Base-by-base conservation (phyloP, 2,113 vertebrate species). In the Neodon shergylaensis region DNA sequence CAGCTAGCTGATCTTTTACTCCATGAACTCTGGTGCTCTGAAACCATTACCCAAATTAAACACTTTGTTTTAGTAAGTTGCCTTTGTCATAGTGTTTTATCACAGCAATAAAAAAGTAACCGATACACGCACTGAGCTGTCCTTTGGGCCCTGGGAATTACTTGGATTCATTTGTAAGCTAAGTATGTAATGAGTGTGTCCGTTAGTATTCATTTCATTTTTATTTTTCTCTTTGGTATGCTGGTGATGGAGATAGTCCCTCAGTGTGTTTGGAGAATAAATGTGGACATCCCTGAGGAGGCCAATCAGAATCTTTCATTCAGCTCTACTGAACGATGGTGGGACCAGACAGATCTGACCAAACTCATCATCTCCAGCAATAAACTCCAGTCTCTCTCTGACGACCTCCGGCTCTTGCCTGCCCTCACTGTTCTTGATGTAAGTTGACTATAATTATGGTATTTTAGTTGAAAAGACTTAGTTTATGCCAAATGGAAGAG, bases 301-400 rank as follows among this genome's bases (percentile, higher is more conserved):
- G 99, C 99, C 0, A 96, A 98, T 54, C 98, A 99, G 83, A 98
- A 99, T 74, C 92, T 99, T 26, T 99, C 99, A 1, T 99, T 99
- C 3, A 98, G 98, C 63, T 98, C 97, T 0, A 97, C 98, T 0
- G 99, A 99, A 36, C 98, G 99, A 54, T 99, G 99, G 99, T 99
- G 99, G 99, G 99, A 99, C 44, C 99, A 99, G 97, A 99, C 98
- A 0, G 99, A 99, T 83, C 98, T 99, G 77, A 99, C 98, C 90
- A 99, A 99, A 96, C 98, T 99, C 33, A 98, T 99, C 52, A 98
- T 99, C 7, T 99, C 99, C 26, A 99, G 99, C 72, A 99, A 99
- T 98, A 99, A 99, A 74, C 99, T 99, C n/a, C 98, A 98, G 73
- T 88, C 95, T 4, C 98, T 99, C 13, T 99, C 99, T 1, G 99